These are phyloP conservation scores for Choloepus hoffmanni DNA, from an alignment of 2,113 vertebrate species.

Conservation along the genomic window DNA sequence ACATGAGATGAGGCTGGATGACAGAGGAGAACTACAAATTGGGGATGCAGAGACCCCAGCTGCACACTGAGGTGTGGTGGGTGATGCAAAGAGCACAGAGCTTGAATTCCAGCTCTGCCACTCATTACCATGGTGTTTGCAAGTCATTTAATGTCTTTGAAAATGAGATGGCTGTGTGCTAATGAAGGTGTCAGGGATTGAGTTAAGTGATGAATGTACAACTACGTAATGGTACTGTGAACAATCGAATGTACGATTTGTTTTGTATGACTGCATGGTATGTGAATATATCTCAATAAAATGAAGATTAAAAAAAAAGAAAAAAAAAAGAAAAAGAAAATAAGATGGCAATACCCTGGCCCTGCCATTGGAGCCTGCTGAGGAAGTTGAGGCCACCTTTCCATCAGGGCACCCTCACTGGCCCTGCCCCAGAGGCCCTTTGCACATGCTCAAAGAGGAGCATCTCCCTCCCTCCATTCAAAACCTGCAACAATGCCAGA, in stretches of 20 bases:
- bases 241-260: no score
- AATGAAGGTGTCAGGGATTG: no score
- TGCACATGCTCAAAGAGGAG: not conserved
- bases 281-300: no score
- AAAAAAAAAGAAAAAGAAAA: not conserved
- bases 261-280: no score
- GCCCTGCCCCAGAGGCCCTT: not conserved
- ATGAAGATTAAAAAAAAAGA: no score
- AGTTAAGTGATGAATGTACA: no score
- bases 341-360: not conserved
- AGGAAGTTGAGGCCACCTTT: not conserved
- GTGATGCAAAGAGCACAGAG: not conserved
- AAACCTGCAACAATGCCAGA: not conserved
- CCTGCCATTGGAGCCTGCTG: not conserved
- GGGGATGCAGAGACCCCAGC: not conserved
- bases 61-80: not conserved
- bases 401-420: not conserved
- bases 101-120: not conserved
- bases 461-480: not conserved
- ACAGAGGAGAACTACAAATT: not conserved
- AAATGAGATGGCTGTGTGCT: not conserved
- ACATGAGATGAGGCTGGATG: not conserved
- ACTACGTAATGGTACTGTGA: no score
- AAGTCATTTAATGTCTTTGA: not conserved
- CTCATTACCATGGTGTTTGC: rapidly evolving